Base-by-base conservation (phyloP, 30 jellyfish, hydroid and myxozoan genomes). In the Thelohanellus kitauei region DNA sequence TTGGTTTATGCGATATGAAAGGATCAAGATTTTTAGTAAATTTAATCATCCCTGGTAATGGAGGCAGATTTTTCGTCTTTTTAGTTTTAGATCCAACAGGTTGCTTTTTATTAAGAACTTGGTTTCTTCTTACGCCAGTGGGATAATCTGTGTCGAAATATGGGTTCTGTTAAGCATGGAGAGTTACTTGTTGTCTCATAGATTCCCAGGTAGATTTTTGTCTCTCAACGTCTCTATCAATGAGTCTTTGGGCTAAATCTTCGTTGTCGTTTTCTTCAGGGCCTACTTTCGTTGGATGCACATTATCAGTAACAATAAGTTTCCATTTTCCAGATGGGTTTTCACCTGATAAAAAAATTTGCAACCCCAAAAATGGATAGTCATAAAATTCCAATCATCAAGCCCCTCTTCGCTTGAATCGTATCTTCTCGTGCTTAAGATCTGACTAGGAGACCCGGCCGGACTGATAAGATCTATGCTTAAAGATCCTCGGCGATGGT, bases 381-480 rank as follows among this genome's bases (percentile, higher is more conserved):
- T 78, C 97, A 78, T 78, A 73, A 78, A 78, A 49, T 65, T 78
- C 97, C 97, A 78, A 31, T 78, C 89, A 41, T 78, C 97, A 11
- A 78, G 82, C 0, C 97, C 97, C 49, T 78, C 97, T 33, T 64
- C 89, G 8, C 89, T 64, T 14, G 64, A 88, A 29, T 78, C 97
- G 40, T 78, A 78, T 41, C 54, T 57, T 21, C 97, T 40, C 13
- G 97, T 59, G 69, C 97, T 78, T 37, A 78, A 58, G 89, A 78
- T 78, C 40, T 78, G 89, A 44, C 97, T 78, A 35, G 67, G 31
- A 14, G 97, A 64, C 23, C 82, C 85, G 4, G 58, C 51, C 18
- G 97, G 97, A n/a, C 88, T 64, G 21, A 48, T 45, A 31, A 78
- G 48, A 42, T 78, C 89, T n/a, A 78, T 58, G 64, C 89, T 64